Conservation (phyloP, 2,797 vertebrate genomes). For the Dicrostonyx torquatus region DNA sequence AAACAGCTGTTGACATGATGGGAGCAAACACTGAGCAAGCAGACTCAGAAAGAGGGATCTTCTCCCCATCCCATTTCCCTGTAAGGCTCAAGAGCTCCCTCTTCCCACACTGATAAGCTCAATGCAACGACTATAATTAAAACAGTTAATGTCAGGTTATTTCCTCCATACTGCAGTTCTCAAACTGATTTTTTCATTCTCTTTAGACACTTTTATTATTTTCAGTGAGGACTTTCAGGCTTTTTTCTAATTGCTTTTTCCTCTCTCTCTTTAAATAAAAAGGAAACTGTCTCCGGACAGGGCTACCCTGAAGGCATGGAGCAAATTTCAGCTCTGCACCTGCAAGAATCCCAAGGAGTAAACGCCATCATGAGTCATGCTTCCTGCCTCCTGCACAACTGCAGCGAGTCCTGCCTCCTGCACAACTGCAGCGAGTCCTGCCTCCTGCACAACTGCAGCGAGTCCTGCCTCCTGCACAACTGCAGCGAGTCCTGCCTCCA, state of each 20-base stretch:
- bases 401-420: not conserved
- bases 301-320: slow-evolving; percentile 44
- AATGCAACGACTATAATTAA: slow-evolving; percentile 81
- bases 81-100: slow-evolving; percentile 73
- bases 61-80: slow-evolving; percentile 72
- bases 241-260: slow-evolving; percentile 76
- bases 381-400: too few species aligned
- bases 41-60: slow-evolving; percentile 73
- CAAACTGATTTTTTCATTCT: slow-evolving; percentile 82
- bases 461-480: not conserved
- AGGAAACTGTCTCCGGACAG: slow-evolving; percentile 70
- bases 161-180: slow-evolving; percentile 83
- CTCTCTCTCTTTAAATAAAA: slow-evolving; percentile 46
- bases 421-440: not conserved
- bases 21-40: not conserved
- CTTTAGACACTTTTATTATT: slow-evolving; percentile 77
- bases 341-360: not conserved
- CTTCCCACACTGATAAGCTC: slow-evolving; percentile 82
- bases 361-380: not conserved
- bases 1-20: slow-evolving; percentile 10
- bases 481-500: not conserved
- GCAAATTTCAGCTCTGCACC: slow-evolving; percentile 39
- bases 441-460: too few species aligned
- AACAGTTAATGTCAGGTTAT: slow-evolving; percentile 83
- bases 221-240: slow-evolving; percentile 77